phyloP scores from a whole-genome alignment of 2,113 vertebrate genomes.

The Melanostigma gelatinosum region DNA sequence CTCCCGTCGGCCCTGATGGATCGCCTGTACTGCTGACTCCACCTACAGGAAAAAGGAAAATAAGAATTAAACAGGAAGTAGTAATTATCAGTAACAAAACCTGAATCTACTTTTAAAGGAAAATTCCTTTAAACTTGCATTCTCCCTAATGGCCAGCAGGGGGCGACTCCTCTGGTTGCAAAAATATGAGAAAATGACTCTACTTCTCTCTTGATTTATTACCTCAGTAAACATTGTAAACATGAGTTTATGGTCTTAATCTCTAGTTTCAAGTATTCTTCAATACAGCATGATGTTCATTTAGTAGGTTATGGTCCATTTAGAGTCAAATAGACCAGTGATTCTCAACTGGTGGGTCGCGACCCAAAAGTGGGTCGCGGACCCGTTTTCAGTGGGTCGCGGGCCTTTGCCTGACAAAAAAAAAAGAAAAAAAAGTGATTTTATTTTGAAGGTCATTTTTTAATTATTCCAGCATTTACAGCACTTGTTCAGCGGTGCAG shows the following conservation, averaged over 20 bases:
- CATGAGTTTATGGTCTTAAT: background rate
- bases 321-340: background rate
- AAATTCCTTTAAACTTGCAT: background rate
- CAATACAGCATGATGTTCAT: background rate
- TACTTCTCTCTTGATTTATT: background rate
- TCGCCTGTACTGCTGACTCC: constrained; percentile 80
- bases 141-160: background rate
- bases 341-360: too few species aligned
- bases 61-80: background rate
- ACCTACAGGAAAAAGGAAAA: constrained; percentile 42
- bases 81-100: background rate
- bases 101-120: background rate
- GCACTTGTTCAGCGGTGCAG: too few species aligned
- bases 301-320: background rate
- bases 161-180: background rate
- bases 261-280: background rate
- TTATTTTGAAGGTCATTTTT: too few species aligned
- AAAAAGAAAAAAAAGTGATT: too few species aligned
- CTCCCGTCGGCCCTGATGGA: constrained; percentile 88
- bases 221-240: too few species aligned
- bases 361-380: too few species aligned
- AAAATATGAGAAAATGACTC: background rate
- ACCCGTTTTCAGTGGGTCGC: too few species aligned
- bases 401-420: too few species aligned
- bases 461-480: too few species aligned